Evolutionary conservation across 2,113 vertebrate species (phyloP), one percentile per base, ranked within the genome.

Genomic region (Callocephalon fimbriatum): DNA sequence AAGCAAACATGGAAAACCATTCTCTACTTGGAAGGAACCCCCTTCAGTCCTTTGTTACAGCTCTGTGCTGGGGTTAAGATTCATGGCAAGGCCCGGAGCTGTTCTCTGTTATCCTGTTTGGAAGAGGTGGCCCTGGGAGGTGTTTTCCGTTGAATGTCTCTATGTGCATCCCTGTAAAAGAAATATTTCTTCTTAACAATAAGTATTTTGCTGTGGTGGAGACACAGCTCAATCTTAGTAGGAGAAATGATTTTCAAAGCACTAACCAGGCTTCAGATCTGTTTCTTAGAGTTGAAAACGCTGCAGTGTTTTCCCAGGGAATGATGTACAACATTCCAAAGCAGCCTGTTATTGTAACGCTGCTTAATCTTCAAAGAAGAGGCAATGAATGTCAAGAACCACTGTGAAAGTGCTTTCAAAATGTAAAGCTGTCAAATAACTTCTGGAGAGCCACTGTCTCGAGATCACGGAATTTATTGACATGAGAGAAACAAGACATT

Each of bases 231-330:
- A 5, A 35, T 11, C 76, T 38, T 23, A 23, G 37, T 13, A 35
- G 2, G 32, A 48, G 66, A 37, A 37, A 35, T 6, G 42, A 38
- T 35, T 53, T 37, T 66, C 45, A 25, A 38, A 42, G 11, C 26
- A 13, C 45, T 23, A 26, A 0, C 0, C 15, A 42, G 42, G 47
- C 58, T 76, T n/a, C 61, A 23, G 68, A 32, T 50, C 63, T 56
- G 4, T 21, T 40, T 51, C 61, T 50, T 11, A 20, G 63, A 27
- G 22, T 45, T 56, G 37, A 63, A 12, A 72, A 27, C 0, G 0
- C 63, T 58, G 62, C 67, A 14, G 7, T 22, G 86, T 50, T 5
- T 1, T 31, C 12, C 15, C 74, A 56, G 37, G 59, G 68, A 53
- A 29, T 21, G 6, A 51, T 31, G 73, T 32, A 47, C 68, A 78